Evolutionary conservation across 2,888 invertebrate species (phyloP), one percentile per base, ranked within the genome.

Genomic region (Plemyria rubiginata): DNA sequence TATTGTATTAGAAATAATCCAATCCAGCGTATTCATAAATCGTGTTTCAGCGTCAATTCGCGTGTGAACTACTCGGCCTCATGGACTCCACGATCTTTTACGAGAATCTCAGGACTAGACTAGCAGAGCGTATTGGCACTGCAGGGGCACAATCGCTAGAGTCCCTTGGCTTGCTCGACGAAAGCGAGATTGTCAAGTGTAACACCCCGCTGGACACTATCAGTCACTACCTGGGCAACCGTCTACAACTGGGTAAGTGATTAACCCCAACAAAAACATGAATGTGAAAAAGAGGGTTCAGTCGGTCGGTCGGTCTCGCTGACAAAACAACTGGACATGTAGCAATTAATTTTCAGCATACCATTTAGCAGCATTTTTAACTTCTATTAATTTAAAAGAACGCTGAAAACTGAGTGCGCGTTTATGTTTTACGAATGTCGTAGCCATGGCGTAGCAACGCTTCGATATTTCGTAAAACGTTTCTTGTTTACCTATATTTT

Each of bases 171-270:
- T 90, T 99, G 0, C 91, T 99, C 53, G 95, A 96, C 13, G 98
- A 99, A 50, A 95, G 95, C 50, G 94, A 94, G 0, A 95, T 99
- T 3, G 94, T 96, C 29, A 99, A 99, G 87, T 89, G 95, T 40
- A 95, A 95, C 67, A 96, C 98, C 0, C 99, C 99, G 0, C 90
- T 99, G 41, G 99, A 99, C 81, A 99, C 99, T 0, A 93, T 99
- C 51, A 98, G 98, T 46, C 95, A 97, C 81, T 98, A 97, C 84
- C 93, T 99, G 45, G 95, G 97, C 57, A 96, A 96, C 71, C 95
- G 95, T 79, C 90, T 99, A 46, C 95, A 95, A 29, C 95, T 96
- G 70, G 96, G 98, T 96, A 88, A 88, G 80, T 45, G 8, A 15
- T 15, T 7, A 43, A 43, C 11, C 36, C 32, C 5, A 32, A 32